Evolutionary conservation across 2,888 invertebrate genomes (phyloP), one percentile per base, ranked within the genome.

Genomic region (Alentia gelatinosa): DNA sequence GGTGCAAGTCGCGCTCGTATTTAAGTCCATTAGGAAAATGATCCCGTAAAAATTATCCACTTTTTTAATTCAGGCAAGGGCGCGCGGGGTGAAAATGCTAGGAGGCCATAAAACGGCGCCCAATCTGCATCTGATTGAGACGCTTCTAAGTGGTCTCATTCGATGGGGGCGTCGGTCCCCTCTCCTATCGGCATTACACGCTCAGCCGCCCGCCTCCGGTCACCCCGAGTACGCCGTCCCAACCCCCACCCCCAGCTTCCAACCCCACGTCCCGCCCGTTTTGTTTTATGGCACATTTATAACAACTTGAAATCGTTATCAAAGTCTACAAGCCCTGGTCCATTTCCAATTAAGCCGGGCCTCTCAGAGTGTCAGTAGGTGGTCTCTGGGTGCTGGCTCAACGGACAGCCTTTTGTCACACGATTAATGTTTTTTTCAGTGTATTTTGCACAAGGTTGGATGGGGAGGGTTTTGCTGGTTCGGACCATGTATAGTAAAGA

Each of bases 41-140:
- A 86, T 86, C 86, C 86, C 42, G 86, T 86, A 86, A 86, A 86
- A 86, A 86, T 86, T 86, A 86, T 50, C 86, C 86, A 86, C 47
- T 79, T 47, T 86, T 79, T 83, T 86, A 47, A 86, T 86, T 86
- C 47, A 86, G 47, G 47, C 15, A 35, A 50, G 86, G 86, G 42
- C 47, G 30, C 86, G 86, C 47, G 33, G 86, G 86, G 86, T 86
- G 86, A 86, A 86, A 86, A 86, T 86, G 86, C 47, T 33, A 47
- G 42, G 47, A 86, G 47, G 86, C 86, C 42, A 86, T 86, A 86
- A 86, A 86, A 39, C 37, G 79, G 79, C n/a, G 79, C 37, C 79
- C 39, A 79, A 79, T 79, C 39, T 79, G 37, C 79, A 79, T 79
- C 5, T 35, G 79, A n/a, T n/a, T 35, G 12, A 35, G 79, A n/a